Evolutionary conservation across 2,888 invertebrate genomes (phyloP), one percentile per base, ranked within the genome.

Genomic region (Hipparchia sbordonii): DNA sequence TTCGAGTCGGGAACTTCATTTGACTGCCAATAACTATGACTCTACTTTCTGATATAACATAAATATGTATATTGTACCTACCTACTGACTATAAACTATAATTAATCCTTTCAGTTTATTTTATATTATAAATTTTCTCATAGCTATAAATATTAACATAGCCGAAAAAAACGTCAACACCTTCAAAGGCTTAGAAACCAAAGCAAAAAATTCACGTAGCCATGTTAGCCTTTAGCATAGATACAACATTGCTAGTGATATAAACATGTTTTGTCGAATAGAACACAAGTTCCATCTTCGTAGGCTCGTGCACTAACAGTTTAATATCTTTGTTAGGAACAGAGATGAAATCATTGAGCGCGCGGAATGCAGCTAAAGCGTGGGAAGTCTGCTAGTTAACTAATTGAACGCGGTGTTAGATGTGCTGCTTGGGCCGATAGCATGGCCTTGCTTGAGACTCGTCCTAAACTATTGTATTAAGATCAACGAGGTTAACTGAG

Each of bases 371-470:
- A 79, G 78, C 79, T 78, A 78, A 79, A 80, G 88, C 90, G 91
- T 91, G 91, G 91, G 91, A 90, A 88, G 90, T 80, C 82, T 82
- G 82, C 82, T 84, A 84, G 87, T 90, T 89, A 85, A 89, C 85
- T 89, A 90, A 91, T 90, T 91, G 89, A 88, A 84, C 81, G 81
- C 80, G 74, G 82, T 82, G 82, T 84, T 82, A 82, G 83, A 82
- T 33, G 57, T 82, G 81, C 79, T 82, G 81, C 79, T 82, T 74
- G 80, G 77, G 51, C 70, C 63, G 62, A 63, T 70, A 79, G 76
- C 74, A 77, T 79, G 84, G 79, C 86, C 88, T 87, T 84, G 86
- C 83, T 77, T 82, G 81, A 85, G 83, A 81, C 82, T 84, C 78
- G 78, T 79, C 80, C 80, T 86, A 82, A 84, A 77, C 69, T 72